Conservation (phyloP, 2,113 vertebrate genomes). For the Cisticola juncidis region DNA sequence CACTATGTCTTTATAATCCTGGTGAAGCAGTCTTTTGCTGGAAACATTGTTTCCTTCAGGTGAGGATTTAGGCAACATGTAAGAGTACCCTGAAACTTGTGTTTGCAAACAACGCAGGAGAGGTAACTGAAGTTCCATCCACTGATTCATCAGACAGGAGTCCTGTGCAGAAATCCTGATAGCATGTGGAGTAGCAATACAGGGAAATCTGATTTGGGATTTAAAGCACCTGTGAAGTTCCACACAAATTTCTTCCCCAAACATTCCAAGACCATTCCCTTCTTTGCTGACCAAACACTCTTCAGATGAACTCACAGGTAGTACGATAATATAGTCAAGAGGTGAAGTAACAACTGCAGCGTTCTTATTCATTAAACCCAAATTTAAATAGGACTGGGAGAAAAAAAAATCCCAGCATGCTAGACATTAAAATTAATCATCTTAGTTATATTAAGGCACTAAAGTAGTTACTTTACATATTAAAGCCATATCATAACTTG, state of each 20-base stretch:
- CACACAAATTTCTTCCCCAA: not conserved
- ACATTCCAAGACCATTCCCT: not conserved
- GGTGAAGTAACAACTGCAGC: not conserved
- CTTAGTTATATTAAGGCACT: not conserved
- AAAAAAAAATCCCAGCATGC: not conserved
- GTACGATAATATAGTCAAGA: not conserved
- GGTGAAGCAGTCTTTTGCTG: not conserved
- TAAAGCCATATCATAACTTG: not conserved
- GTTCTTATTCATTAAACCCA: not conserved
- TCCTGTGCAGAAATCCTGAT: rapidly evolving
- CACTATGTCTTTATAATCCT: not conserved
- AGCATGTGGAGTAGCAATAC: not conserved
- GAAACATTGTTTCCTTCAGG: not conserved
- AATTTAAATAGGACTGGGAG: not conserved
- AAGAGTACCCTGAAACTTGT: not conserved
- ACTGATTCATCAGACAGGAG: not conserved
- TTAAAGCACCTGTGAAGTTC: not conserved
- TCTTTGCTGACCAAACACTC: not conserved
- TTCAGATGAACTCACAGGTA: not conserved
- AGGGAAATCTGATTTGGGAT: not conserved
- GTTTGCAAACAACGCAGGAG: not conserved
- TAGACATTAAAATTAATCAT: not conserved
- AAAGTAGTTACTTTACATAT: not conserved
- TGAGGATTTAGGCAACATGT: not conserved
- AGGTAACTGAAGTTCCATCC: not conserved